phyloP scores from a whole-genome alignment of 37 sponge, comb jelly and placozoan species.

The Halisarca cf. caerulea region DNA sequence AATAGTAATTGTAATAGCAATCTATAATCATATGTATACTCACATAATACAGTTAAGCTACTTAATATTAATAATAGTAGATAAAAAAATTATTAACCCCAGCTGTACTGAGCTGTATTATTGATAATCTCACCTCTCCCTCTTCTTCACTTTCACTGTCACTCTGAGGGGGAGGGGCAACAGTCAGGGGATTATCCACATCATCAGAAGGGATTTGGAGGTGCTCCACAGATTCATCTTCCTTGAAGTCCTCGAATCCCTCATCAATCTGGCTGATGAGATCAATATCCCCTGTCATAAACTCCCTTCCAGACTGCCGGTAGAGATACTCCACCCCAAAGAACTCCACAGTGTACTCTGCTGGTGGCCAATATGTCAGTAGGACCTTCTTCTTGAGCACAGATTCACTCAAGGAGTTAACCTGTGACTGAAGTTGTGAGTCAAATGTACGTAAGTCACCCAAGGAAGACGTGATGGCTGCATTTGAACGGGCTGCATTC shows the following conservation, averaged over 20 bases:
- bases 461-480: neutral
- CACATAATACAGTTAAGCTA: too few species aligned
- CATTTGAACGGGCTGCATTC: slow-evolving; percentile 33
- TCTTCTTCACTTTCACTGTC: slow-evolving; percentile 22
- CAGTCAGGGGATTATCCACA: neutral
- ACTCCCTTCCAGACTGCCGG: slow-evolving; percentile 1
- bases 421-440: neutral
- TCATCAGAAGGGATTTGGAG: neutral
- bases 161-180: slow-evolving; percentile 1
- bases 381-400: neutral
- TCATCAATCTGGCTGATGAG: slow-evolving; percentile 18
- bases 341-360: slow-evolving; percentile 31
- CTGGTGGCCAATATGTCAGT: slow-evolving; percentile 22
- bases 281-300: neutral
- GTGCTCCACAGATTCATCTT: neutral
- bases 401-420: slow-evolving; percentile 19
- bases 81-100: too few species aligned
- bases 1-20: too few species aligned
- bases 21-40: too few species aligned
- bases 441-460: neutral
- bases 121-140: slow-evolving; percentile 21
- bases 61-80: too few species aligned
- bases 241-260: slow-evolving; percentile 24
- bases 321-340: slow-evolving; percentile 51
- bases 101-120: too few species aligned